Evolutionary conservation across 2,888 invertebrate species (phyloP), one percentile per base, ranked within the genome.

Genomic region (Scelioninae gen. 1): DNA sequence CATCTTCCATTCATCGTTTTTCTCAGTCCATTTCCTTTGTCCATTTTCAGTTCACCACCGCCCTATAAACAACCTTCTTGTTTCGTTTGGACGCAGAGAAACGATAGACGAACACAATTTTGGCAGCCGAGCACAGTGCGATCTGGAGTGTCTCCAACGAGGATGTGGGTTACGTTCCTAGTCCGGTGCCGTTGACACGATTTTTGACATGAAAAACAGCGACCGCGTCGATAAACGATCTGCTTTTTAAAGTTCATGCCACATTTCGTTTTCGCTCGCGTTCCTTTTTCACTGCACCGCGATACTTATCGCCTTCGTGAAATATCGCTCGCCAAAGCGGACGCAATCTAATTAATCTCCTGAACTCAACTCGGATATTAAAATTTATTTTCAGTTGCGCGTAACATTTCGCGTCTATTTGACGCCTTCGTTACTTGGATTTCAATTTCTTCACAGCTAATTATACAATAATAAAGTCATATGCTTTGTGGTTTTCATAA

Each of bases 91-190:
- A 45, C 45, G 15, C 45, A 49, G 23, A 49, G 23, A 76, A 71
- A 16, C 47, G 49, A 49, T 32, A 47, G 65, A 34, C 47, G 34
- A 15, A 23, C 16, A 34, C 56, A 87, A 83, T 88, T 49, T 23
- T 49, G 49, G 49, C 49, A 49, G 11, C 49, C 9, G 87, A 69
- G 72, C 56, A 40, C 45, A 58, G 82, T 65, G 71, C 62, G 60
- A 86, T 86, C 87, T 91, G 91, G 91, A 90, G 87, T 71, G 68
- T 58, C 85, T 90, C 91, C 91, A 91, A 89, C 87, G 86, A 85
- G 82, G 82, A 91, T 89, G 86, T 90, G 86, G 90, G 91, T 90
- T 89, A 91, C 88, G 88, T 86, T 86, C 82, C 85, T 83, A 81
- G 85, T 88, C 88, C 88, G 86, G 88, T 87, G 88, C 85, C 88